A percentile compares a stretch with the other conserved stretches of the same genome.
phyloP scores from a whole-genome alignment of 2,888 invertebrate genomes.

The Andrena hattorfiana region DNA sequence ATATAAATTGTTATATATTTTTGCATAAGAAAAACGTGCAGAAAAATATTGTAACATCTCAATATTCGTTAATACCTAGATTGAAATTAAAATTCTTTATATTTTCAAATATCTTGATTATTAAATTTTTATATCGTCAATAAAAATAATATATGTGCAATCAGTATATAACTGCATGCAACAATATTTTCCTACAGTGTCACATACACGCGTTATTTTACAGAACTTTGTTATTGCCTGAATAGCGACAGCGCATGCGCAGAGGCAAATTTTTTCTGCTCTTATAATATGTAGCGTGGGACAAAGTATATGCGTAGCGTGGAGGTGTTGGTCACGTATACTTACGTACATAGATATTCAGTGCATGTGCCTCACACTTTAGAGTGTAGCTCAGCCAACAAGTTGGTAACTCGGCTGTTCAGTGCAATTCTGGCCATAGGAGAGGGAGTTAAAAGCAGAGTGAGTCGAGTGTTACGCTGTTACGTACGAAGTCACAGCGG shows the following conservation, averaged over 20 bases:
- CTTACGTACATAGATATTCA: background rate
- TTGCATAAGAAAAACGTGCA: background rate
- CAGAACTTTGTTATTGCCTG: background rate
- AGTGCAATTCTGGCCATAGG: conserved; percentile 22
- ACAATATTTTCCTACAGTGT: background rate
- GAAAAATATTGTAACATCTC: background rate
- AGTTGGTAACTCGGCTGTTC: conserved; percentile 42
- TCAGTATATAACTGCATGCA: too few relatives aligned
- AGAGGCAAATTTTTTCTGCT: background rate
- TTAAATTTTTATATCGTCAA: too few relatives aligned
- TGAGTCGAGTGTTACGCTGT: conserved; percentile 21
- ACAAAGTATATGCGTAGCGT: background rate
- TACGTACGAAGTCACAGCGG: conserved; percentile 12
- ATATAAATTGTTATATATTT: background rate
- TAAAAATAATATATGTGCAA: too few relatives aligned
- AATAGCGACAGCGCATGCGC: conserved; percentile 11
- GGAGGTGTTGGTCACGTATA: background rate
- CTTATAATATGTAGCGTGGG: background rate
- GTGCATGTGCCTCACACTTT: background rate
- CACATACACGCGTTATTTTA: background rate
- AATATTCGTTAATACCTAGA: too few relatives aligned
- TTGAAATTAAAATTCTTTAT: too few relatives aligned
- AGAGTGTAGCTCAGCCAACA: conserved; percentile 33
- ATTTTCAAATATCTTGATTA: too few relatives aligned
- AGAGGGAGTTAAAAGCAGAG: conserved; percentile 37